Conservation (phyloP, 2,888 invertebrate species). For the Apamea epomidion region DNA sequence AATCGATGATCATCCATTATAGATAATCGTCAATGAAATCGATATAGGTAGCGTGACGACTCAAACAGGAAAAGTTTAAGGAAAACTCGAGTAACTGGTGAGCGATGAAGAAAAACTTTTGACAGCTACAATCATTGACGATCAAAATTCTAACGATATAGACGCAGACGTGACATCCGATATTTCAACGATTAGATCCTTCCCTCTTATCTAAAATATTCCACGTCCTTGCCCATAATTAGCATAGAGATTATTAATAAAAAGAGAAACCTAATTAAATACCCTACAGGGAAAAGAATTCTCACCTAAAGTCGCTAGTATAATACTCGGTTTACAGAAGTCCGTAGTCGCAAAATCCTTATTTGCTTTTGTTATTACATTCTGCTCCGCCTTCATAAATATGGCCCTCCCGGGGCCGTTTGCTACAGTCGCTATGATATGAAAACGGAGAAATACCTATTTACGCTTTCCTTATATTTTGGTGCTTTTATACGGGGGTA, state of each 20-base stretch:
- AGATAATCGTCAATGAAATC: not conserved
- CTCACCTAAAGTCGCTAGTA: conserved; percentile 50
- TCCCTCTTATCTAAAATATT: conserved; percentile 29
- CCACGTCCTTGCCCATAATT: conserved; percentile 42
- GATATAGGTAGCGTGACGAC: not conserved
- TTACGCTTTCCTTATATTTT: conserved; percentile 69
- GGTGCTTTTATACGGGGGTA: conserved; percentile 50
- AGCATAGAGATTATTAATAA: conserved; percentile 54
- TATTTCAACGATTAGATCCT: conserved; percentile 29
- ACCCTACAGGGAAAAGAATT: conserved; percentile 51
- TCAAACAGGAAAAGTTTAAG: conserved; percentile 1
- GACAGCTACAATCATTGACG: conserved; percentile 36
- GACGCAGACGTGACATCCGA: conserved; percentile 16
- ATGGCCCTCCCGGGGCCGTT: conserved; percentile 70
- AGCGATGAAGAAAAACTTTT: conserved; percentile 32
- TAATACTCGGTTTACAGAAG: conserved; percentile 57
- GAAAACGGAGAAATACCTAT: conserved; percentile 66
- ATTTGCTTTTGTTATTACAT: conserved; percentile 75
- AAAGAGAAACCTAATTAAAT: conserved; percentile 56
- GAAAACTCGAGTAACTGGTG: conserved; percentile 9
- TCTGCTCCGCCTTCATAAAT: conserved; percentile 71
- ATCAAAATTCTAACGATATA: conserved; percentile 21
- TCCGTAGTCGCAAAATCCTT: conserved; percentile 68
- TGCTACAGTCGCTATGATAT: conserved; percentile 68
- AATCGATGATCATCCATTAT: not conserved